phyloP scores from a whole-genome alignment of 2,113 vertebrate species.

The Centropristis striata region DNA sequence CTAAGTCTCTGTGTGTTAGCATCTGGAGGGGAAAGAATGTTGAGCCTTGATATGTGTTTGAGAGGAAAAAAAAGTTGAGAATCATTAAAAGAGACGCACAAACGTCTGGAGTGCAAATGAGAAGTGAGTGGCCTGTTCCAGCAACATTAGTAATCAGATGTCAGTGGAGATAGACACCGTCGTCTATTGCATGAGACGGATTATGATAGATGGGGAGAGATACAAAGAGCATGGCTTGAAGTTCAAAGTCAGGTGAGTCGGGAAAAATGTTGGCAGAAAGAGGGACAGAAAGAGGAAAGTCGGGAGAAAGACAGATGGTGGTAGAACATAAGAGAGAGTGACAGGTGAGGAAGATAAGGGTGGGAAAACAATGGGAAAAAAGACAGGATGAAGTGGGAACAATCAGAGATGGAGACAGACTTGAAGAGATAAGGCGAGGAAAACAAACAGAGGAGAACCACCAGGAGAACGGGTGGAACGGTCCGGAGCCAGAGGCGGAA shows the following conservation, averaged over 20 bases:
- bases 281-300: slow-evolving; percentile 44
- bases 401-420: slow-evolving; percentile 2
- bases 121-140: slow-evolving; percentile 55
- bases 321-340: slow-evolving; percentile 42
- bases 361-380: slow-evolving; percentile 42
- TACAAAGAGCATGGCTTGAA: slow-evolving; percentile 49
- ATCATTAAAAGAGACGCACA: slow-evolving; percentile 34
- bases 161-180: slow-evolving; percentile 34
- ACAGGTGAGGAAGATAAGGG: slow-evolving; percentile 51
- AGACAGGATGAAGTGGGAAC: slow-evolving; percentile 16
- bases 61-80: slow-evolving; percentile 32
- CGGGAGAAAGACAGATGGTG: slow-evolving; percentile 59
- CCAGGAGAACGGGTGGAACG: slow-evolving; percentile 8
- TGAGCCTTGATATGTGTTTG: slow-evolving; percentile 30
- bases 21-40: slow-evolving; percentile 43
- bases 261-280: slow-evolving; percentile 60
- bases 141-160: slow-evolving; percentile 56
- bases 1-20: slow-evolving; percentile 24
- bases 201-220: slow-evolving; percentile 61
- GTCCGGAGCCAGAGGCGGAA: slow-evolving; percentile 1
- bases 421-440: slow-evolving; percentile 6
- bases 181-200: slow-evolving; percentile 44
- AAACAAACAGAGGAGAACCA: slow-evolving; percentile 26
- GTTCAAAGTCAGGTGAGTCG: slow-evolving; percentile 70
- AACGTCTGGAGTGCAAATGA: slow-evolving; percentile 58